A percentile compares a stretch with the other conserved stretches of the same genome.
Conservation (phyloP, 1,140 invertebrate species). For the Tigriopus japonicus region DNA sequence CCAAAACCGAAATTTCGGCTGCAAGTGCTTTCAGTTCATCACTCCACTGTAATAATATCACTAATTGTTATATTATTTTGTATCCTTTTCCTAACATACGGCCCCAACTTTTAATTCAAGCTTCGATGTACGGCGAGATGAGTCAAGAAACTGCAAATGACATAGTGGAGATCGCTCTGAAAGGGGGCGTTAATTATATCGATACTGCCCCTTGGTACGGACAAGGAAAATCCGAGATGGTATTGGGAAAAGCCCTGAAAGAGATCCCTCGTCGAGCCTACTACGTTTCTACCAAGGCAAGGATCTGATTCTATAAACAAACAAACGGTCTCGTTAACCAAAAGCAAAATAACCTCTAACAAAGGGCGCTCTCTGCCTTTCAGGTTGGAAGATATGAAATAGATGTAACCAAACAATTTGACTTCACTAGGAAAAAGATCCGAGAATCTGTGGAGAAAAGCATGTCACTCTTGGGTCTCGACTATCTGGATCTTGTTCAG, state of each 20-base stretch:
- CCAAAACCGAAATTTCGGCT: no score
- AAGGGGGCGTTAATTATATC: conserved; percentile 67
- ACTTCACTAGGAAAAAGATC: conserved; percentile 59
- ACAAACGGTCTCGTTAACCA: no score
- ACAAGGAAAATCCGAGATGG: conserved; percentile 39
- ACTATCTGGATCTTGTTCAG: conserved; percentile 75
- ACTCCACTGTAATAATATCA: no score
- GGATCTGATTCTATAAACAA: not conserved
- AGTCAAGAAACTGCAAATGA: no score
- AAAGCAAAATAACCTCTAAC: not conserved
- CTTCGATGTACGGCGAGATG: no score
- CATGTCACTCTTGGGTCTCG: conserved; percentile 46
- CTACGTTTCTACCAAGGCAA: conserved; percentile 69
- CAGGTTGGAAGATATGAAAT: conserved; percentile 54
- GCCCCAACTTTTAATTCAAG: no score
- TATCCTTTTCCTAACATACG: no score
- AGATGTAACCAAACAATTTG: conserved; percentile 54
- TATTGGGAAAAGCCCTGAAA: conserved; percentile 58
- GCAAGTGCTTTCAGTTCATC: no score
- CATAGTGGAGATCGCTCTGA: conserved; percentile 34
- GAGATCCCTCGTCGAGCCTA: conserved; percentile 56
- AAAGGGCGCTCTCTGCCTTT: not conserved
- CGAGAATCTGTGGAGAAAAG: conserved; percentile 53
- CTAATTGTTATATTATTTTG: no score
- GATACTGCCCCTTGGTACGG: conserved; percentile 84